These are phyloP conservation scores for Sorex fumeus DNA, from an alignment of 2,113 vertebrate genomes.

Conservation along the genomic window DNA sequence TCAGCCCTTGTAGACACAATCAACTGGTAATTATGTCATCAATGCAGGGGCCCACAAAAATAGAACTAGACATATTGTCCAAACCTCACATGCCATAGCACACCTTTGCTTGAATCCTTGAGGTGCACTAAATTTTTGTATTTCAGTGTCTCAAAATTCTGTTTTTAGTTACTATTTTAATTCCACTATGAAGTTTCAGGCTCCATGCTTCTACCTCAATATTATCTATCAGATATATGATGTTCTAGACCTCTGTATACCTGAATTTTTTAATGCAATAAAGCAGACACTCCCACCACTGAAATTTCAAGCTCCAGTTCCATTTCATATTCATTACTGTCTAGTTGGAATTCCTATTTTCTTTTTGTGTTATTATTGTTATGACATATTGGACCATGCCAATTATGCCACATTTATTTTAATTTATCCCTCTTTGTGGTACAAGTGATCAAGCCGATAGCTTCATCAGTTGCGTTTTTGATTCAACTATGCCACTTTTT, in stretches of 20 bases:
- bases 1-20: neutral
- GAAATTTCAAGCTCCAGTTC: too few relatives aligned
- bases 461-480: too few relatives aligned
- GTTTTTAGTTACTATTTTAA: neutral
- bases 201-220: neutral
- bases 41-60: too few relatives aligned
- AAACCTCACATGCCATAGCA: neutral
- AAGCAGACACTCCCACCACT: neutral
- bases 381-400: too few relatives aligned
- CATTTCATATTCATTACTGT: too few relatives aligned
- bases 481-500: too few relatives aligned
- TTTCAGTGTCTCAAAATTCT: rapidly evolving
- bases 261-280: neutral
- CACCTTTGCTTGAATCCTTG: neutral
- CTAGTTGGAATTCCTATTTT: too few relatives aligned
- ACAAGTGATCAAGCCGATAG: too few relatives aligned
- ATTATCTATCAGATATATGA: neutral
- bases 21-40: neutral
- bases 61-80: neutral
- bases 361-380: too few relatives aligned
- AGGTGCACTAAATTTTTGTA: neutral
- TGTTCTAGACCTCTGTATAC: neutral
- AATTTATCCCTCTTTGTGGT: too few relatives aligned
- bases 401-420: too few relatives aligned
- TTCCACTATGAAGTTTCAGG: rapidly evolving